A percentile compares a stretch with the other conserved stretches of the same genome.
These are phyloP conservation scores for Atherinosoma microstoma DNA, from an alignment of 2,797 vertebrate species.

Conservation along the genomic window DNA sequence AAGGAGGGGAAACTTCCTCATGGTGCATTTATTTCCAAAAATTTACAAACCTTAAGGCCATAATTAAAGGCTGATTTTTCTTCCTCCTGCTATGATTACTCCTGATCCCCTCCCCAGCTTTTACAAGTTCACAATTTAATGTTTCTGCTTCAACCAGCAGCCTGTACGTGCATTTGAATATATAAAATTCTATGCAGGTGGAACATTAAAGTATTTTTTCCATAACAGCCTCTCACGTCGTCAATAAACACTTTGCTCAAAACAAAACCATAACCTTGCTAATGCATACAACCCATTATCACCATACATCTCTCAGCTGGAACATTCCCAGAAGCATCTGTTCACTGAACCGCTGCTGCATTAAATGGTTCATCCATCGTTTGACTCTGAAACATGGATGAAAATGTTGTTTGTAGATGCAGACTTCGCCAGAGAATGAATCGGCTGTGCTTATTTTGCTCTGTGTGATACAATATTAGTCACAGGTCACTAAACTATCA, in stretches of 20 bases:
- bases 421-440: constrained; percentile 18
- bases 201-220: constrained; percentile 40
- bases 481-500: constrained; percentile 52
- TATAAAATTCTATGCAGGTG: constrained; percentile 44
- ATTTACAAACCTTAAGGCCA: not conserved
- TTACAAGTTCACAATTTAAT: not conserved
- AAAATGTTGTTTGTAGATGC: constrained; percentile 26
- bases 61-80: not conserved
- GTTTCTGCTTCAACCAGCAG: not conserved
- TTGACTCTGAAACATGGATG: constrained; percentile 18
- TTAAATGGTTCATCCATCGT: constrained; percentile 34
- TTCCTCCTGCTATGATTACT: not conserved
- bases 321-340: constrained; percentile 27
- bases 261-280: constrained; percentile 54
- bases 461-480: constrained; percentile 40
- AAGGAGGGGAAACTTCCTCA: not conserved
- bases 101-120: not conserved
- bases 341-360: constrained; percentile 40
- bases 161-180: constrained; percentile 26
- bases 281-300: constrained; percentile 61
- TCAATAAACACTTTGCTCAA: constrained; percentile 37
- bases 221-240: constrained; percentile 36
- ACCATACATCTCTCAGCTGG: constrained; percentile 39
- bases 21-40: not conserved
- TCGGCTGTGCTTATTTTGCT: constrained; percentile 39